Base-by-base conservation (phyloP, 2,797 vertebrate genomes). In the Notolepis coatsorum region DNA sequence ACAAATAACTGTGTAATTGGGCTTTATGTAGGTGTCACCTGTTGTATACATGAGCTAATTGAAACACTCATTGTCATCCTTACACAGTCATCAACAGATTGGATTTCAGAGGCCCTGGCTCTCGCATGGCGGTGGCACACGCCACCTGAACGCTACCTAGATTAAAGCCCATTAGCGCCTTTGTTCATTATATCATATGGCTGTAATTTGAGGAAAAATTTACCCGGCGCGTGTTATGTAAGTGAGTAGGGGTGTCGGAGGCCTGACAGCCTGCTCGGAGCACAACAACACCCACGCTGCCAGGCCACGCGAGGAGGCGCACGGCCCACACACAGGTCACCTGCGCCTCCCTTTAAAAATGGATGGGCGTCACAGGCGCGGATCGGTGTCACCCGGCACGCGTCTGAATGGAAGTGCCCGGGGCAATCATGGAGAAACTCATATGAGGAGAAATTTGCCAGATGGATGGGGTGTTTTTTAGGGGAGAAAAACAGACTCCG, bases 281-380 rank as follows among this genome's bases (percentile, higher is more conserved):
- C n/a, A n/a, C n/a, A n/a, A n/a, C n/a, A n/a, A n/a, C n/a, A n/a
- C n/a, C n/a, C n/a, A n/a, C n/a, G n/a, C n/a, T n/a, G 67, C 49
- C 48, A 47, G 63, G 48, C 60, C 18, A 41, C 47, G 51, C 53
- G 55, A 58, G 24, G 17, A 38, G 58, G 68, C 59, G 63, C 56
- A 53, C 7, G 72, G 79, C 75, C 76, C 83, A 82, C 78, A 54
- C 79, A 86, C 80, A 82, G 86, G 80, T 90, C 85, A 81, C 79
- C 82, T 86, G 84, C 65, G 54, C 76, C 61, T 5, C 68, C 79
- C 64, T 91, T 93, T 91, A 94, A 93, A 94, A 89, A 93, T 93
- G 84, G 81, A 92, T 92, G 89, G 89, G 91, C 91, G 73, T 92
- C 88, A 43, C 72, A 39, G 71, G 23, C 23, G 59, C 35, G 81